A percentile compares a stretch with the other conserved stretches of the same genome.
These are phyloP conservation scores for Aotus griseimembra DNA, from an alignment of 2,797 vertebrate genomes.

Conservation along the genomic window DNA sequence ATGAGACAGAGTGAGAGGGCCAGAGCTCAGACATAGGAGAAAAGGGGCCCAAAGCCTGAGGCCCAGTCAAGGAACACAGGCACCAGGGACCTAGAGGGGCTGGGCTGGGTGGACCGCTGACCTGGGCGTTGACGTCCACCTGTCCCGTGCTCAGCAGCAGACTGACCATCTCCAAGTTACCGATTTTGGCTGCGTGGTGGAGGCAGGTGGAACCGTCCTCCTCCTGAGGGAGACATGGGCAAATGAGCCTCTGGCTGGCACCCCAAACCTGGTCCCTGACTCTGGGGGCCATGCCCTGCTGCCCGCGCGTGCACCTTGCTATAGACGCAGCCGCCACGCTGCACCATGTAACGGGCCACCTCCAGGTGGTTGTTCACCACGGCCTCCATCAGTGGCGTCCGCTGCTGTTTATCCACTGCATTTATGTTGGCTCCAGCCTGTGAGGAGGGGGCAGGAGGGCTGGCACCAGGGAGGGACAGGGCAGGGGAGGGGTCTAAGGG, in stretches of 20 bases:
- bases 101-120: slow-evolving; percentile 42
- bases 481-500: neutral
- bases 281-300: accelerated
- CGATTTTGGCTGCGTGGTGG: slow-evolving; percentile 94
- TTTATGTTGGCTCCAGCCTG: slow-evolving; percentile 95
- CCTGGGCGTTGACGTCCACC: slow-evolving; percentile 95
- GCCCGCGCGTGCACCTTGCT: slow-evolving; percentile 85
- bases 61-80: neutral
- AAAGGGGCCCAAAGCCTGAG: neutral
- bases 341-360: slow-evolving; percentile 90
- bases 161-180: slow-evolving; percentile 91
- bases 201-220: slow-evolving; percentile 96
- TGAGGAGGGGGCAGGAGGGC: neutral
- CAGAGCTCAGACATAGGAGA: neutral
- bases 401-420: slow-evolving; percentile 91
- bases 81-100: accelerated
- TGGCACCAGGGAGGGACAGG: neutral
- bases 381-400: slow-evolving; percentile 94
- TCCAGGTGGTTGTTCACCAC: slow-evolving; percentile 93
- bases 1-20: neutral
- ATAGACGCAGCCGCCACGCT: slow-evolving; percentile 91
- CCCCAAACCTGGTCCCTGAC: accelerated
- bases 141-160: slow-evolving; percentile 94
- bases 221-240: slow-evolving; percentile 84
- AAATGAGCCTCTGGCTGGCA: neutral